These are phyloP conservation scores for Rhynchonycteris naso DNA, from an alignment of 2,797 vertebrate genomes.

Conservation along the genomic window DNA sequence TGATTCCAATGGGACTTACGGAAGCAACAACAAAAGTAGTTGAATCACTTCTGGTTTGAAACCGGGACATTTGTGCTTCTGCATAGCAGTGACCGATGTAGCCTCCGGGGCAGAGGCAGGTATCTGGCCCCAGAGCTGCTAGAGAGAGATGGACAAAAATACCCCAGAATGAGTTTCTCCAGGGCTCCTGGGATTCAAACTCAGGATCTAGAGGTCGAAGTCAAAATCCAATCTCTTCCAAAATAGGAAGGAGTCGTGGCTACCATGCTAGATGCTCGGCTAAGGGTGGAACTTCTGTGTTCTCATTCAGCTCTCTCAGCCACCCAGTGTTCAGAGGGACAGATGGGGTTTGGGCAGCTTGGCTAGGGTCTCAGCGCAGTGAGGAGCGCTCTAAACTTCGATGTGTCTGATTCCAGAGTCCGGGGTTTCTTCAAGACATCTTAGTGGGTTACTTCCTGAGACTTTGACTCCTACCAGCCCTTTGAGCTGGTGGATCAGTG, in stretches of 20 bases:
- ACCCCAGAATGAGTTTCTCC: fast-evolving
- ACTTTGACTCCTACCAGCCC: not conserved
- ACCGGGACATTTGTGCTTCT: not conserved
- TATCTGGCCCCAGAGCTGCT: not conserved
- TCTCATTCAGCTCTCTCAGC: not conserved
- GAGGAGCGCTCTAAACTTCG: fast-evolving
- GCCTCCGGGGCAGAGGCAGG: not conserved
- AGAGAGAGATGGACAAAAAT: not conserved
- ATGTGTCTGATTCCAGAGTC: fast-evolving
- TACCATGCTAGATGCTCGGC: too few relatives aligned
- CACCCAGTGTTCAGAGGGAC: not conserved
- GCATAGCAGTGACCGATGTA: too few relatives aligned
- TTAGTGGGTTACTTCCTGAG: not conserved
- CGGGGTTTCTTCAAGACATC: not conserved
- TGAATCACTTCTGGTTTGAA: not conserved
- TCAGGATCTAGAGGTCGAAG: fast-evolving
- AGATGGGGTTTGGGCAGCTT: not conserved
- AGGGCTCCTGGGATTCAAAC: fast-evolving
- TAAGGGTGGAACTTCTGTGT: fast-evolving
- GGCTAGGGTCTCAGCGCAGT: not conserved
- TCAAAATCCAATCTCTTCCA: not conserved
- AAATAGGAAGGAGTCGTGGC: fast-evolving
- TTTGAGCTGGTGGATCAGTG: fast-evolving
- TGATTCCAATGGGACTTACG: conserved; percentile 44
- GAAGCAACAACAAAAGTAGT: not conserved